Evolutionary conservation across 2,797 vertebrate genomes (phyloP).

Genomic region (Pseudochromis fuscus): DNA sequence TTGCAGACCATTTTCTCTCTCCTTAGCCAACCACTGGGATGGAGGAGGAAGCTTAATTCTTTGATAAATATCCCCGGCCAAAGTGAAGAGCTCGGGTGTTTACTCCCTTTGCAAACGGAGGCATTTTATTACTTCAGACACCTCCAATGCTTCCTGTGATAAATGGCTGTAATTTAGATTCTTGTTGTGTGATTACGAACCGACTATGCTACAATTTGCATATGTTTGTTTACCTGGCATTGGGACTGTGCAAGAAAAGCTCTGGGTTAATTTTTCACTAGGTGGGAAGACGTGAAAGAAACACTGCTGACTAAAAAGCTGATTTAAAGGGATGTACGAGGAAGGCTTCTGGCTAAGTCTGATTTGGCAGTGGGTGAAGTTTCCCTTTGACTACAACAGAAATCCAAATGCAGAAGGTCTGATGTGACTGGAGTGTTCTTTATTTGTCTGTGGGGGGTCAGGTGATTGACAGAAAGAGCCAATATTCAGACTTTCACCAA

Average conservation of each 20-base stretch:
- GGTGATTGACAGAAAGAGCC: constrained; percentile 14
- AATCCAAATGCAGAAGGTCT: not conserved
- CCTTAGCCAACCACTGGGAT: constrained; percentile 23
- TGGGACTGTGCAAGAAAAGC: constrained; percentile 17
- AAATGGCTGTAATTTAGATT: not conserved
- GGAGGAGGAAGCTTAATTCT: constrained; percentile 10
- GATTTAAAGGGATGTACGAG: not conserved
- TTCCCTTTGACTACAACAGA: not conserved
- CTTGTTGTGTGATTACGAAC: constrained; percentile 13
- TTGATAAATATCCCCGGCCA: constrained; percentile 11
- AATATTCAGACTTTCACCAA: no score
- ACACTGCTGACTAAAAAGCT: not conserved
- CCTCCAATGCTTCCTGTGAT: constrained; percentile 3
- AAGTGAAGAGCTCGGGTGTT: not conserved
- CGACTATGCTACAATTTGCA: not conserved
- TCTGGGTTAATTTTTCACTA: not conserved
- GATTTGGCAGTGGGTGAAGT: not conserved
- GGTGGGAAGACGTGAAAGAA: not conserved
- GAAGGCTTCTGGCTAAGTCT: not conserved
- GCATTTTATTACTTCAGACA: not conserved
- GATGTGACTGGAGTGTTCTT: not conserved
- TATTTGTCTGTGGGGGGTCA: not conserved
- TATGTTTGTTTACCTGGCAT: constrained; percentile 2
- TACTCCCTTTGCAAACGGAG: not conserved
- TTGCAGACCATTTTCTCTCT: constrained; percentile 22